A percentile compares a stretch with the other conserved stretches of the same genome.
phyloP scores from a whole-genome alignment of 2,888 invertebrate genomes.

The Rotaria sp. region DNA sequence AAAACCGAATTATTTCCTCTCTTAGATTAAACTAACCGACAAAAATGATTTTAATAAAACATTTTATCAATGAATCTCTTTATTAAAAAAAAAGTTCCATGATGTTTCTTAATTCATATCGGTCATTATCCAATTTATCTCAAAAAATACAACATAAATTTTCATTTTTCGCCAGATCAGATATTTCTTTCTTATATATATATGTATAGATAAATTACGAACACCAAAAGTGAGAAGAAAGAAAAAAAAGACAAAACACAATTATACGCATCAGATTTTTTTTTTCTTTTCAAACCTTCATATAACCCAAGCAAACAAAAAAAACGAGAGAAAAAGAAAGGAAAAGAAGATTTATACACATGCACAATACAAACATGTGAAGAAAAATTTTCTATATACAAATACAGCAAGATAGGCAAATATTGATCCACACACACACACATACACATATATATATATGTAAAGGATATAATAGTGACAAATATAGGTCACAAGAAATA shows the following conservation, averaged over 20 bases:
- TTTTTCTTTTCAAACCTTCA: background rate
- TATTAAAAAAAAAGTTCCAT: background rate
- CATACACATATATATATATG: background rate
- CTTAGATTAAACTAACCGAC: no score
- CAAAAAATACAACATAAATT: background rate
- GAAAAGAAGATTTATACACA: background rate
- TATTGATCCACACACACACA: background rate
- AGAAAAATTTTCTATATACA: conserved; percentile 5
- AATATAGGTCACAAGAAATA: background rate
- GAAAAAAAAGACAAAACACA: background rate
- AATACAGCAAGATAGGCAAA: conserved; percentile 6
- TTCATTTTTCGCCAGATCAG: background rate
- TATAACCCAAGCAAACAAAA: background rate
- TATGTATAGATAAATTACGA: background rate
- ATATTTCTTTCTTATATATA: background rate
- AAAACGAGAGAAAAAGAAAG: background rate
- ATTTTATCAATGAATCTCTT: background rate
- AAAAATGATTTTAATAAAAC: no score
- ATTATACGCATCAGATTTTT: background rate
- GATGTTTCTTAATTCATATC: no score
- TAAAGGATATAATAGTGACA: conserved; percentile 1
- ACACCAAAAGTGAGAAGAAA: background rate
- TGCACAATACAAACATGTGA: conserved; percentile 3
- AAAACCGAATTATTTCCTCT: no score
- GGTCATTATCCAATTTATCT: no score